Evolutionary conservation across 2,113 vertebrate genomes (phyloP).

Genomic region (Notiomystis cincta): DNA sequence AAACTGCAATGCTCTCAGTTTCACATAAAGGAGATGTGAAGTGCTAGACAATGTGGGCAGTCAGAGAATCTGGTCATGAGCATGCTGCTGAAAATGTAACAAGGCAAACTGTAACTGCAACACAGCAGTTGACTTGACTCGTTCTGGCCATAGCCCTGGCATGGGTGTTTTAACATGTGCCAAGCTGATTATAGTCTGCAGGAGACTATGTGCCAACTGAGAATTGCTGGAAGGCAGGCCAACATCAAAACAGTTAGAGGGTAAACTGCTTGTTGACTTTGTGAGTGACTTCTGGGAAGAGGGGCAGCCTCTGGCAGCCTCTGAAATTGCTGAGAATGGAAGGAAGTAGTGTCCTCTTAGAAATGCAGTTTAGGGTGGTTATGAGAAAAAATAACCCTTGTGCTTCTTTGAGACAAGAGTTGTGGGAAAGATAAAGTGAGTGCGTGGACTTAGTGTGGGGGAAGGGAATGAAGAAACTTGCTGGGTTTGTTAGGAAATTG

Average conservation of each 20-base stretch:
- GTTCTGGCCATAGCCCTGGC: slow-evolving; percentile 44
- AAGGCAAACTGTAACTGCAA: slow-evolving; percentile 20
- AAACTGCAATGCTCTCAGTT: background rate
- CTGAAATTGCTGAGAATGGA: slow-evolving; percentile 47
- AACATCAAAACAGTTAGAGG: slow-evolving; percentile 57
- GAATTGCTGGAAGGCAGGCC: slow-evolving; percentile 60
- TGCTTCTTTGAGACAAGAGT: background rate
- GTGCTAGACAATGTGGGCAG: slow-evolving; percentile 13
- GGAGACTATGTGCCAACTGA: slow-evolving; percentile 57
- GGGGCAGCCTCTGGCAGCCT: slow-evolving; percentile 43
- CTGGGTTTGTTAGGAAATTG: slow-evolving; percentile 37
- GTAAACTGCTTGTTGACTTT: slow-evolving; percentile 64
- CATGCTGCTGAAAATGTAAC: slow-evolving; percentile 27
- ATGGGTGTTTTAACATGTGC: slow-evolving; percentile 59
- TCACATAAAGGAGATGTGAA: background rate
- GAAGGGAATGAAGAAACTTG: slow-evolving; percentile 28
- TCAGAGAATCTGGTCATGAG: background rate
- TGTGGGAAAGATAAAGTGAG: slow-evolving; percentile 21
- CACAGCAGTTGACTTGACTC: slow-evolving; percentile 36
- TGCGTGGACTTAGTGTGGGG: background rate
- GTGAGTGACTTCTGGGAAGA: slow-evolving; percentile 58
- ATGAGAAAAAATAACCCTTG: slow-evolving; percentile 24
- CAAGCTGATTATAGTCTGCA: slow-evolving; percentile 65
- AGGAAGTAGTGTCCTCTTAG: slow-evolving; percentile 32
- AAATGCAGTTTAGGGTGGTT: slow-evolving; percentile 27